Conservation (phyloP, 2,888 invertebrate species). For the Lymantria dispar region DNA sequence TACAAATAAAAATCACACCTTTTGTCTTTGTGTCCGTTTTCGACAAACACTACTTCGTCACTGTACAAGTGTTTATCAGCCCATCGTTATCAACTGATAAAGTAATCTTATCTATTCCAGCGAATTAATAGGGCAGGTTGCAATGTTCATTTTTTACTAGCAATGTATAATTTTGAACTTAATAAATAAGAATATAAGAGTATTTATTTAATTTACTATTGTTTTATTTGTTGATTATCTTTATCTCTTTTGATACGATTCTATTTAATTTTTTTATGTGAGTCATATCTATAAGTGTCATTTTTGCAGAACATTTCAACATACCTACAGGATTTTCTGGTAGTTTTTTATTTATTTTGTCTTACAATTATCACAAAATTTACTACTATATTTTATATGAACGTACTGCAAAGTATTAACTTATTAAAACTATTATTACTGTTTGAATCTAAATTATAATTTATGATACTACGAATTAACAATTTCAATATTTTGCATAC, state of each 20-base stretch:
- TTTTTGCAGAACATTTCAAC: not conserved
- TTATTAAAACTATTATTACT: no score
- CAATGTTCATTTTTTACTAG: conserved; percentile 25
- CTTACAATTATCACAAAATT: no score
- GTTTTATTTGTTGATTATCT: conserved; percentile 14
- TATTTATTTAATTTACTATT: conserved; percentile 8
- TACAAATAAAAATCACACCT: conserved; percentile 31
- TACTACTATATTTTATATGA: no score
- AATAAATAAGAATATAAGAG: conserved; percentile 20
- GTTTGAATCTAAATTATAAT: no score
- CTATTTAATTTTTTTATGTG: conserved; percentile 25
- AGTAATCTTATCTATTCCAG: conserved; percentile 71
- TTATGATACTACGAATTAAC: no score
- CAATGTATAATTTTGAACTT: conserved; percentile 12
- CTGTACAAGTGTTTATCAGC: conserved; percentile 40
- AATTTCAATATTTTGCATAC: no score
- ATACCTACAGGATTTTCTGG: no score
- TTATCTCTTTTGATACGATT: conserved; percentile 36
- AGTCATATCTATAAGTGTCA: not conserved
- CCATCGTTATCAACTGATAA: conserved; percentile 56
- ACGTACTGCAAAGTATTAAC: no score
- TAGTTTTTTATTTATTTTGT: no score
- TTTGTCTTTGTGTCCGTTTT: conserved; percentile 63
- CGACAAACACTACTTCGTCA: conserved; percentile 55
- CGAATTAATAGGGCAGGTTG: conserved; percentile 75